Evolutionary conservation across 2,888 invertebrate species (phyloP).

Genomic region (Hyppa rectilinea): DNA sequence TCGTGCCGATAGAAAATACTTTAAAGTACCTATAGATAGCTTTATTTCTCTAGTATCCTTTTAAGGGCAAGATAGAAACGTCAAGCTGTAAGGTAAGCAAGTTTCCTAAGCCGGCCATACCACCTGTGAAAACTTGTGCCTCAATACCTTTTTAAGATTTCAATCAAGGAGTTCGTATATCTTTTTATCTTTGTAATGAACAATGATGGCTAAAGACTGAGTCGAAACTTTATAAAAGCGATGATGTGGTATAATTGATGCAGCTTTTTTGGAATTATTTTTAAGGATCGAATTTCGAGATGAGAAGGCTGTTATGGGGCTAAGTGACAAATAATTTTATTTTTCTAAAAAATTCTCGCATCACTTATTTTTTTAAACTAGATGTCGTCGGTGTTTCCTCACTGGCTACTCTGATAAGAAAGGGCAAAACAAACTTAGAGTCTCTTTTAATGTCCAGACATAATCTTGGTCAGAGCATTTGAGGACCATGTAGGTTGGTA

Average conservation of each 20-base stretch:
- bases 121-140: conserved; percentile 33
- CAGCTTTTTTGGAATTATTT: neutral
- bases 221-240: neutral
- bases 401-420: too few relatives aligned
- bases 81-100: conserved; percentile 45
- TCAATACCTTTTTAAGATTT: conserved; percentile 24
- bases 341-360: too few relatives aligned
- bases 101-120: conserved; percentile 20
- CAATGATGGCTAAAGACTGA: neutral
- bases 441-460: too few relatives aligned
- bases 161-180: conserved; percentile 12
- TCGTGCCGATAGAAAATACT: neutral
- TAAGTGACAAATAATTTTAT: too few relatives aligned
- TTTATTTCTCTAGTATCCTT: conserved; percentile 11
- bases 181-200: neutral
- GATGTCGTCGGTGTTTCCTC: too few relatives aligned
- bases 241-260: neutral
- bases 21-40: conserved; percentile 8
- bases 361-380: too few relatives aligned
- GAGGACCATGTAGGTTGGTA: too few relatives aligned
- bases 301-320: too few relatives aligned
- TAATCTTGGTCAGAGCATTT: too few relatives aligned
- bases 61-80: conserved; percentile 38
- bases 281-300: neutral
- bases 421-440: too few relatives aligned